Percentiles rank a stretch among this genome's conserved stretches.
These are phyloP conservation scores for Chelonus insularis DNA, from an alignment of 1,140 invertebrate genomes.

Conservation along the genomic window DNA sequence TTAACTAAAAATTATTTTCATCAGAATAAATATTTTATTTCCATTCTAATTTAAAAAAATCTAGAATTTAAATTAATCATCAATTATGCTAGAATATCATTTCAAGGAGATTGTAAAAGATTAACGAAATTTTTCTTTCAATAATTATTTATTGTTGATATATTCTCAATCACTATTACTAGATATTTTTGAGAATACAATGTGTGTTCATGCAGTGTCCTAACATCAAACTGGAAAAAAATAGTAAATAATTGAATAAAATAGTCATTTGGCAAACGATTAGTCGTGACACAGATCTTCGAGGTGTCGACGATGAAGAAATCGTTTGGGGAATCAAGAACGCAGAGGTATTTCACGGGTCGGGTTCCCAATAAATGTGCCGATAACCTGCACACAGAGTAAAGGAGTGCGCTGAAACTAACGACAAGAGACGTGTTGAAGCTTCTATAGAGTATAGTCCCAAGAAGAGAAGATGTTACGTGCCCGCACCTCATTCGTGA, in stretches of 20 bases:
- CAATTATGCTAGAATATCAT: no score
- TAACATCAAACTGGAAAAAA: no score
- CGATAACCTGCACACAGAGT: slow-evolving; percentile 26
- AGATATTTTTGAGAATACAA: no score
- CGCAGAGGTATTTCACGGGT: not conserved
- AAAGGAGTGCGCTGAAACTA: slow-evolving; percentile 23
- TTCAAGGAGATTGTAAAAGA: no score
- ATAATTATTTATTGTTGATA: no score
- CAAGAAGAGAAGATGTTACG: slow-evolving; percentile 46
- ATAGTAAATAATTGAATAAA: not conserved
- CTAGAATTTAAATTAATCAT: no score
- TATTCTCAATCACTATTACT: no score
- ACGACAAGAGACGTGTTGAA: slow-evolving; percentile 17
- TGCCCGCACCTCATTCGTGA: slow-evolving; percentile 38
- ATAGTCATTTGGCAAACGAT: not conserved
- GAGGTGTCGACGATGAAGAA: slow-evolving; percentile 25
- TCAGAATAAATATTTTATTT: no score
- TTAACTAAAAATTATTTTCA: no score
- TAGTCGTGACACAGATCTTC: not conserved
- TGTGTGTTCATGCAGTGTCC: no score
- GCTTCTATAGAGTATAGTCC: slow-evolving; percentile 26
- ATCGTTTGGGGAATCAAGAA: slow-evolving; percentile 26
- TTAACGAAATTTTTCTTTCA: no score
- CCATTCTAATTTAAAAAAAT: no score
- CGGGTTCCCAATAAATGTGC: slow-evolving; percentile 5